A percentile compares a stretch with the other conserved stretches of the same genome.
Evolutionary conservation across 2,888 invertebrate species (phyloP).

Genomic region (Acanthococcus lagerstroemiae): DNA sequence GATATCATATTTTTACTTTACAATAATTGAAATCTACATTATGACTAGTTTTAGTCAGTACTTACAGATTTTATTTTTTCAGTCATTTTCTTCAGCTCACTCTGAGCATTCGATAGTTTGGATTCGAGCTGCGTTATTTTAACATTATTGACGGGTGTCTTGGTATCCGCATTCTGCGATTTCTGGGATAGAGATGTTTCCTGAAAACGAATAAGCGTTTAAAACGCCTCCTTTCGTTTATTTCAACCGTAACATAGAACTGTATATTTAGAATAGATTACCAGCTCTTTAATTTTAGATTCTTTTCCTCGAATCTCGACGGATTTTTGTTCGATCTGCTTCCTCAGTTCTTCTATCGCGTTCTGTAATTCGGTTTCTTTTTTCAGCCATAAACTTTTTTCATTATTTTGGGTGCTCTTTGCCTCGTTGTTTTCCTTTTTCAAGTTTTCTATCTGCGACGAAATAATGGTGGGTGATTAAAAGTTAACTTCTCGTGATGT

Average conservation of each 20-base stretch:
- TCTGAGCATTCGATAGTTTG: constrained; percentile 10
- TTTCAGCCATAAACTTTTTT: constrained; percentile 1
- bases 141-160: not conserved
- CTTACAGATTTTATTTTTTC: constrained; percentile 14
- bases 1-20: not conserved
- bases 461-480: too few relatives aligned
- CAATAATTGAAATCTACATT: too few relatives aligned
- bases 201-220: too few relatives aligned
- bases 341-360: constrained; percentile 17
- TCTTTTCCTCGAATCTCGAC: constrained; percentile 50
- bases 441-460: constrained; percentile 32
- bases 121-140: too few relatives aligned
- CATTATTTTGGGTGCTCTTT: constrained; percentile 24
- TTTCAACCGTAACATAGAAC: too few relatives aligned
- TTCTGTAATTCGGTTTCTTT: constrained; percentile 9
- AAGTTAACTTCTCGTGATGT: too few relatives aligned
- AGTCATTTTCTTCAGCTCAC: constrained; percentile 10
- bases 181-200: constrained; percentile 3
- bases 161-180: not conserved
- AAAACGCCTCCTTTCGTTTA: too few relatives aligned
- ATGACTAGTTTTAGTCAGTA: not conserved
- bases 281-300: constrained; percentile 53
- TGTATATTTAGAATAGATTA: constrained; percentile 41
- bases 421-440: constrained; percentile 33
- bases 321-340: constrained; percentile 34